Evolutionary conservation across 2,113 vertebrate genomes (phyloP).

Genomic region (Poecile atricapillus): DNA sequence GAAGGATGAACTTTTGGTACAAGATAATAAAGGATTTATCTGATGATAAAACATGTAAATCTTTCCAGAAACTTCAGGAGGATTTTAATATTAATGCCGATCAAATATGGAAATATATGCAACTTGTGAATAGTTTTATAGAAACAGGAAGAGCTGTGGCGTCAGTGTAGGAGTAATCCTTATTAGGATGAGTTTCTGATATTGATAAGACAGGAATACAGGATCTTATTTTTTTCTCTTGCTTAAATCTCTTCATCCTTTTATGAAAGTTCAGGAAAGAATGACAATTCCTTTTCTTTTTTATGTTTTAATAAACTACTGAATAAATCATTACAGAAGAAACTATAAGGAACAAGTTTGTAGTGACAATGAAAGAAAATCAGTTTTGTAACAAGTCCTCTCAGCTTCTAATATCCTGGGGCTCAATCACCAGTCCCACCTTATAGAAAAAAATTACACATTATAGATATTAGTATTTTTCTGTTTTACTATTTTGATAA

Average conservation of each 20-base stretch:
- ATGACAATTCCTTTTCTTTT: neutral
- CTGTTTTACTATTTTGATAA: neutral
- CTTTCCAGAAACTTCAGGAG: conserved; percentile 43
- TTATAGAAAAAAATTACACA: neutral
- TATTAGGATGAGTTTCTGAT: conserved; percentile 28
- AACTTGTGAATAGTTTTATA: conserved; percentile 28
- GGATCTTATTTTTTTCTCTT: neutral
- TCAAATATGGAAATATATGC: conserved; percentile 57
- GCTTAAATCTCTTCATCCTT: neutral
- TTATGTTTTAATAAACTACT: neutral
- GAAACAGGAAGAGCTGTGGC: conserved; percentile 17
- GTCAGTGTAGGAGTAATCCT: conserved; percentile 30
- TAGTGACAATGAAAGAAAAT: neutral
- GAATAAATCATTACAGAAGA: neutral
- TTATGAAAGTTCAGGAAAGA: neutral
- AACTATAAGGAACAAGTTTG: neutral
- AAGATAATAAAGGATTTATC: conserved; percentile 61
- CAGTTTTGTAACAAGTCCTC: neutral
- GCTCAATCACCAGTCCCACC: neutral
- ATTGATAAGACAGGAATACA: conserved; percentile 4
- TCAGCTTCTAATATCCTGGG: neutral
- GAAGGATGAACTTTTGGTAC: conserved; percentile 38
- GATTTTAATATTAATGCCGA: conserved; percentile 57
- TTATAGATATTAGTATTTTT: neutral
- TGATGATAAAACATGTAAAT: conserved; percentile 60